Base-by-base conservation (phyloP, 2,797 vertebrate genomes). In the Tarsius wallacei region DNA sequence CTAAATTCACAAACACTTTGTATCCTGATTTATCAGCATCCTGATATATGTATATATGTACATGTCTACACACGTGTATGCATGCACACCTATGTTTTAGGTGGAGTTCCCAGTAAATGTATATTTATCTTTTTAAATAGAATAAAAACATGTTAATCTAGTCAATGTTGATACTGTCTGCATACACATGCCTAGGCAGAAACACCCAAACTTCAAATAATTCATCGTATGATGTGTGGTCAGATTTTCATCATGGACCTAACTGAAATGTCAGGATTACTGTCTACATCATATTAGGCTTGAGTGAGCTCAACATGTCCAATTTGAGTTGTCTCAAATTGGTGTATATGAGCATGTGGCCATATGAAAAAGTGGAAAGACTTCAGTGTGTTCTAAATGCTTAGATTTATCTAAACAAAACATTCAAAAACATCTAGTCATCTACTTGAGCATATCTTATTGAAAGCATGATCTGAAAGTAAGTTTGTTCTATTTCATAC, bases 401-500 rank as follows among this genome's bases (percentile, higher is more conserved):
- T 84, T 81, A 86, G 0, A n/a, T 70, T 91, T 77, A 89, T 10
- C 80, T 82, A 82, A 53, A 63, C n/a, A 89, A 88, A 97, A 64
- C 71, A 70, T 53, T 78, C 9, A 66, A 87, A 83, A 64, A 77
- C 6, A 91, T 57, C 5, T 76, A 85, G 49, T 71, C 82, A 93
- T 53, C 74, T 68, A 74, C 26, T 78, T 70, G 15, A 81, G 17
- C 66, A 24, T 61, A 47, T 71, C 84, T 74, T 82, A 90, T 57
- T 87, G 61, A 22, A 83, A 74, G 36, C 57, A 31, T 83, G 81
- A 90, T 11, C 21, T 97, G 28, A 42, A 94, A 95, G 82, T 80
- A 64, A 64, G 31, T 82, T 74, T 47, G 26, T 31, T 95, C 31
- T 97, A 57, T 36, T 94, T 95, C 73, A 91, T 76, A 73, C 49